Conservation (phyloP, 1,140 invertebrate genomes). For the Paralvinella palmiformis region DNA sequence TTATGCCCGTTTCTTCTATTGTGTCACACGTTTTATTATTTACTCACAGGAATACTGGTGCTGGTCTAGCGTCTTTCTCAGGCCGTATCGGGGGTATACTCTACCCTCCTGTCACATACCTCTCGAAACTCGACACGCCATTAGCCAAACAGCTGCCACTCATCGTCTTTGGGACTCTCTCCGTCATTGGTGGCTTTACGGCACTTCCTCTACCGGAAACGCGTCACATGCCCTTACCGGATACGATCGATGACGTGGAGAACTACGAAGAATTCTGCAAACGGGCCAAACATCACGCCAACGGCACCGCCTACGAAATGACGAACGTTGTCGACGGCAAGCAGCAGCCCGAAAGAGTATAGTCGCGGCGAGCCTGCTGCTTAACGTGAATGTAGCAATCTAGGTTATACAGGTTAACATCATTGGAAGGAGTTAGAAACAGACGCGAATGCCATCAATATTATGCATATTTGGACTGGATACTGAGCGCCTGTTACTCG, state of each 20-base stretch:
- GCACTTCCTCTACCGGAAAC: constrained; percentile 33
- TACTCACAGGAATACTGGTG: constrained; percentile 12
- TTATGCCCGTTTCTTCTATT: no score
- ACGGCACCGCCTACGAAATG: background rate
- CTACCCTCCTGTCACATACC: constrained; percentile 17
- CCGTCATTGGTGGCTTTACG: constrained; percentile 11
- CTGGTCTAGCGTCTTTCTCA: constrained; percentile 11
- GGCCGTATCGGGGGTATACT: constrained; percentile 18
- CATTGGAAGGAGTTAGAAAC: no score
- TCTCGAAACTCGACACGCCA: constrained; percentile 11
- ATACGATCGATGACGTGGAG: constrained; percentile 32
- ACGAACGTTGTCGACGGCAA: background rate
- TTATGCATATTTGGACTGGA: no score
- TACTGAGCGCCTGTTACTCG: no score
- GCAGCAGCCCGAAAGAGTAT: background rate
- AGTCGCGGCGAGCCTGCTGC: background rate
- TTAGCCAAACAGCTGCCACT: constrained; percentile 2
- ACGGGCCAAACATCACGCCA: background rate
- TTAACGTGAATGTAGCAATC: background rate
- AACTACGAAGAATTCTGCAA: constrained; percentile 16
- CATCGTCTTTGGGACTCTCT: constrained; percentile 11
- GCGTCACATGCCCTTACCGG: constrained; percentile 25
- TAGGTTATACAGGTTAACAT: no score
- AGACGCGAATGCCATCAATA: no score
- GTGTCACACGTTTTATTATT: no score